Percentiles rank a stretch among this genome's conserved stretches.
Evolutionary conservation across 2,797 vertebrate species (phyloP).

Genomic region (Valencia hispanica): DNA sequence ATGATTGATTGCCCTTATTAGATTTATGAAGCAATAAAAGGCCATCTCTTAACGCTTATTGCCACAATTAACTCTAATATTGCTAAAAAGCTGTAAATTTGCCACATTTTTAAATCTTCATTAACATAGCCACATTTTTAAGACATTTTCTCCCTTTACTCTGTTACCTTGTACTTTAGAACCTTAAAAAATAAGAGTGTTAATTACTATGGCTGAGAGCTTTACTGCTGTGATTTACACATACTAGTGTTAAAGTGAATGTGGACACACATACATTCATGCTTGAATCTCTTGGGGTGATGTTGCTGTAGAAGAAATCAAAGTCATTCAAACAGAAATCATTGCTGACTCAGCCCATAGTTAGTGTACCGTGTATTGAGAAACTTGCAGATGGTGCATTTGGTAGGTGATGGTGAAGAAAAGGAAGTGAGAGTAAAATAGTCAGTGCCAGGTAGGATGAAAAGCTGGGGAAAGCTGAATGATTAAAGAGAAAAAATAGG

Average conservation of each 20-base stretch:
- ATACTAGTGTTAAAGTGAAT: neutral
- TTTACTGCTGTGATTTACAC: constrained; percentile 19
- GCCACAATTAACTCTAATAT: neutral
- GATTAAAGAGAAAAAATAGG: neutral
- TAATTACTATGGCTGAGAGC: constrained; percentile 46
- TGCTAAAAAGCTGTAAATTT: neutral
- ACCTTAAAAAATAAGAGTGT: neutral
- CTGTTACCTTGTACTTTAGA: neutral
- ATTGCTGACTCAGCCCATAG: constrained; percentile 45
- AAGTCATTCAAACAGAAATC: constrained; percentile 56
- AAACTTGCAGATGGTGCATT: constrained; percentile 25
- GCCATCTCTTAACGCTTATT: neutral
- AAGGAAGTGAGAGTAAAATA: neutral
- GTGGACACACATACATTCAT: neutral
- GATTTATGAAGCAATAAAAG: neutral
- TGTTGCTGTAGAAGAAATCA: constrained; percentile 56
- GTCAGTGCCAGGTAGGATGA: neutral
- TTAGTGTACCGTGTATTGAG: constrained; percentile 2
- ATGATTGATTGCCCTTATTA: neutral
- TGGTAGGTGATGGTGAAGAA: neutral
- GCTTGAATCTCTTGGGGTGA: constrained; percentile 35
- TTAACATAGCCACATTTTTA: neutral
- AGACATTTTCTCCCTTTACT: neutral
- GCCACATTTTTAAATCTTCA: neutral
- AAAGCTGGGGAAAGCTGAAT: neutral